Evolutionary conservation across 2,888 invertebrate species (phyloP), one percentile per base, ranked within the genome.

Genomic region (Sinopyrophorus schimmeli): DNA sequence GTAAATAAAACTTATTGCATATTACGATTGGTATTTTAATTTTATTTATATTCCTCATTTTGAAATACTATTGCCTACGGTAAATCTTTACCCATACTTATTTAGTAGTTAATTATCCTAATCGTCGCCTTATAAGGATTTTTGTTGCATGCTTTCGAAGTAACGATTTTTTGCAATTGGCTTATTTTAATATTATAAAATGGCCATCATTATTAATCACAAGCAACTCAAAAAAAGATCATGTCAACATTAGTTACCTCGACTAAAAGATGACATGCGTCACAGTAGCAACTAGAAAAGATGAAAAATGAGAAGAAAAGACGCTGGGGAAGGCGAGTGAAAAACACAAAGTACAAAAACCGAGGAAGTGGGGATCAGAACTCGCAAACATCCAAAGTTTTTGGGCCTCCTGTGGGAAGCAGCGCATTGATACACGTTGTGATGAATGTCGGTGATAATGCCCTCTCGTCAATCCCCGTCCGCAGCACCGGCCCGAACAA

Each of bases 401-500:
- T 71, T 68, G 69, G 71, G 65, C 66, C 66, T 72, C 72, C 71
- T 72, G 72, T 71, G 73, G 73, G 72, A 72, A 72, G 71, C 64
- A 61, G 64, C 67, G 71, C 74, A 74, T 74, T 74, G 73, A 74
- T 74, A 74, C 73, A 71, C 69, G 70, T 66, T 60, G 70, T 76
- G 76, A 76, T 75, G 73, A 73, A 76, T 76, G 72, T 64, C 61
- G 67, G 75, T 72, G 76, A 76, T 76, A 76, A 76, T 76, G 74
- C 72, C 71, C 70, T 71, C 71, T 75, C 75, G 74, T 76, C 75
- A 75, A 75, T 76, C 73, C 74, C 71, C 71, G 74, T 75, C 75
- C 72, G 71, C 71, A 72, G 70, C 74, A 75, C 73, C 71, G 72
- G 73, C 76, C 78, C 79, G 74, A 76, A 77, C 77, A 76, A 77